A percentile compares a stretch with the other conserved stretches of the same genome.
These are phyloP conservation scores for Hesperia comma DNA, from an alignment of 2,888 invertebrate species.

Conservation along the genomic window DNA sequence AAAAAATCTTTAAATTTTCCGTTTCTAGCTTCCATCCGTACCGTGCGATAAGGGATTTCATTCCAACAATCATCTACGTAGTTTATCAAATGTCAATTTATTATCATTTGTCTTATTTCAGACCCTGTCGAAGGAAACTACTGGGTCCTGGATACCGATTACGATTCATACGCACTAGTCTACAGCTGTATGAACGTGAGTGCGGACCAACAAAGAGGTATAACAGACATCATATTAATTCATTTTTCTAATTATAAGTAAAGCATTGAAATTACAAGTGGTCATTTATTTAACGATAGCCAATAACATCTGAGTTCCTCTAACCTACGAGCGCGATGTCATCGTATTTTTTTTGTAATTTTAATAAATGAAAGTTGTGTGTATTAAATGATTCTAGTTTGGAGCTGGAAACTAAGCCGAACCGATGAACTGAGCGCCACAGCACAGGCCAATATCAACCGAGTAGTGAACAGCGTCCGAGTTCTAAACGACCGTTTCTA, in stretches of 20 bases:
- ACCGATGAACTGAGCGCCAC: conserved; percentile 44
- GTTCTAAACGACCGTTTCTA: conserved; percentile 56
- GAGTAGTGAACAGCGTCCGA: conserved; percentile 46
- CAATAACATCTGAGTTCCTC: too few relatives aligned
- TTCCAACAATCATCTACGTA: too few relatives aligned
- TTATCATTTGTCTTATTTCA: conserved; percentile 35
- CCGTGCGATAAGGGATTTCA: too few relatives aligned
- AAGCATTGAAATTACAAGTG: too few relatives aligned
- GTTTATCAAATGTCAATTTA: too few relatives aligned
- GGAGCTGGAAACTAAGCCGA: conserved; percentile 64
- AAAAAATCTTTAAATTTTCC: too few relatives aligned
- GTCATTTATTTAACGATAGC: too few relatives aligned
- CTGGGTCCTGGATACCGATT: conserved; percentile 79
- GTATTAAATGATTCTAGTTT: conserved; percentile 50
- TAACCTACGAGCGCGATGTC: too few relatives aligned
- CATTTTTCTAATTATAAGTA: too few relatives aligned
- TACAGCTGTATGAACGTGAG: conserved; percentile 83
- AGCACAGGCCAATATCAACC: conserved; percentile 50
- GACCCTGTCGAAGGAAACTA: conserved; percentile 45
- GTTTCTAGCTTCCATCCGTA: too few relatives aligned
- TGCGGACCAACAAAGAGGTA: conserved; percentile 65
- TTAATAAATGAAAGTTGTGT: too few relatives aligned
- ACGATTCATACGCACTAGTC: conserved; percentile 83
- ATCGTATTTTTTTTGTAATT: too few relatives aligned
- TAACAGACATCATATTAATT: background rate